Evolutionary conservation across 2,888 invertebrate species (phyloP), one percentile per base, ranked within the genome.

Genomic region (Spodoptera picta): DNA sequence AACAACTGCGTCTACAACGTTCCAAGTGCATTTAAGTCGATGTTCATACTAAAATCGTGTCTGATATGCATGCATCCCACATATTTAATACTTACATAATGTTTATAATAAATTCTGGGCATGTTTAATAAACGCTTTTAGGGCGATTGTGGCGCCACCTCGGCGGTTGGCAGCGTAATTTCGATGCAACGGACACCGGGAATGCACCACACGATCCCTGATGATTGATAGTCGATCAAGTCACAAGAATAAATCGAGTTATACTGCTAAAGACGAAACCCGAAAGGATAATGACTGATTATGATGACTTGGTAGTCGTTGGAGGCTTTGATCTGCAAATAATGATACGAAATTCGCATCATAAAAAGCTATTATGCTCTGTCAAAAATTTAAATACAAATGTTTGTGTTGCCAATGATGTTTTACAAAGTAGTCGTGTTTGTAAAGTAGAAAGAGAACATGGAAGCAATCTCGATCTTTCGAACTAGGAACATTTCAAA

Each of bases 111-210:
- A 69, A 77, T 77, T 77, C 77, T 56, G 61, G 50, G 48, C 77
- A 79, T 76, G 76, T 62, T 56, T 58, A 66, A 64, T 76, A 69
- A 76, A 64, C 59, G 61, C 52, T 69, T 79, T 75, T 62, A 65
- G 58, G 59, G 51, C 62, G 55, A 55, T 41, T 44, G 62, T 69
- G 77, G 77, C 77, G 77, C 77, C 77, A 64, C 62, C 24, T 23
- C 50, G 65, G 23, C 72, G 70, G 58, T 76, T 59, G 48, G 24
- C 51, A 62, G 59, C 7, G 67, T 62, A 68, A 77, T 77, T 77
- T 61, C 66, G 61, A 78, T 73, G 70, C 68, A 66, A 51, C 36
- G 51, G 3, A 51, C 64, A 73, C 61, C 60, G 49, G 50, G 53
- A 59, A 79, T 77, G 65, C 80, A 61, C 31, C 54, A 76, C 80